phyloP scores from a whole-genome alignment of 2,888 invertebrate species.

The Cactoblastis cactorum region DNA sequence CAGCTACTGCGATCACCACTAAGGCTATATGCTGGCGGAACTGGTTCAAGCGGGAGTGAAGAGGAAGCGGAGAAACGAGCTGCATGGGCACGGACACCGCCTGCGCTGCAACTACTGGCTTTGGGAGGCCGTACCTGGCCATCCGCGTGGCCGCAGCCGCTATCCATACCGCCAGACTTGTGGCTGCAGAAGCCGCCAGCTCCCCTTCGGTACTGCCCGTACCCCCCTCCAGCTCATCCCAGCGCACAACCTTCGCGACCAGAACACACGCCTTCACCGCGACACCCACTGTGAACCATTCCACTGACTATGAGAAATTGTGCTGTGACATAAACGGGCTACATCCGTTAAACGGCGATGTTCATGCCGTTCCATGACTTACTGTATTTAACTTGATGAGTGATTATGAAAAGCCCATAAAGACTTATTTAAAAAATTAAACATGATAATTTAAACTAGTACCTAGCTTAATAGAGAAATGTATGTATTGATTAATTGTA shows the following conservation, averaged over 20 bases:
- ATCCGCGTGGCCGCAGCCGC: slow-evolving; percentile 92
- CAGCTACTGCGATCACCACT: slow-evolving; percentile 83
- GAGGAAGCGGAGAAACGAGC: slow-evolving; percentile 79
- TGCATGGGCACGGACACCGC: slow-evolving; percentile 74
- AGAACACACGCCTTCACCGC: slow-evolving; percentile 57
- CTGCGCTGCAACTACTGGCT: slow-evolving; percentile 62
- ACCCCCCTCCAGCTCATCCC: slow-evolving; percentile 75
- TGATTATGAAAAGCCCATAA: slow-evolving; percentile 8
- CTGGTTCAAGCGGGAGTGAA: slow-evolving; percentile 76
- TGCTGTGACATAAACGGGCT: slow-evolving; percentile 40
- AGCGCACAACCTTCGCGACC: slow-evolving; percentile 40
- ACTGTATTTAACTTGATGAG: slow-evolving; percentile 2
- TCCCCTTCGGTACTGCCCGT: slow-evolving; percentile 80
- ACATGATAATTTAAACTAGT: slow-evolving; percentile 41
- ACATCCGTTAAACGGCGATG: slow-evolving; percentile 8
- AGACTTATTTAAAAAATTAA: slow-evolving; percentile 25
- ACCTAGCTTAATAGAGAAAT: slow-evolving; percentile 39
- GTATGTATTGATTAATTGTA: slow-evolving; percentile 44
- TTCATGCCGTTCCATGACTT: slow-evolving; percentile 8
- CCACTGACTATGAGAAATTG: slow-evolving; percentile 24
- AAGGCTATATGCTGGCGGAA: slow-evolving; percentile 82
- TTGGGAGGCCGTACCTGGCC: slow-evolving; percentile 89
- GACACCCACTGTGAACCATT: slow-evolving; percentile 64
- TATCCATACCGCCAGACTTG: slow-evolving; percentile 91
- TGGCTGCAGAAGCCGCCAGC: slow-evolving; percentile 93